These are phyloP conservation scores for Acrocephalus scirpaceus DNA, from an alignment of 2,797 vertebrate species.

Conservation along the genomic window DNA sequence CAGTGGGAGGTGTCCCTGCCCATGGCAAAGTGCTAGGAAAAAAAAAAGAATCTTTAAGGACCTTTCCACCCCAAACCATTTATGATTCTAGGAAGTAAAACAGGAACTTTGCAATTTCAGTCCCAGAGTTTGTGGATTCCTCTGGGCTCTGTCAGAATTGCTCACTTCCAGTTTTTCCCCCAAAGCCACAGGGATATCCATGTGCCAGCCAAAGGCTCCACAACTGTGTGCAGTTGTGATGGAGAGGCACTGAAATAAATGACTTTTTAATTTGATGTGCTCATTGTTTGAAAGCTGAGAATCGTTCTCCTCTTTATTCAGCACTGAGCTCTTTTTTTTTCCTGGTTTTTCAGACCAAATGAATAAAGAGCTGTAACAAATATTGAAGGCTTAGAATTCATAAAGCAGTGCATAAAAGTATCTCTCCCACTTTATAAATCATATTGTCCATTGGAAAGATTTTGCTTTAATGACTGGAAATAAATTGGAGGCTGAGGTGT, in stretches of 20 bases:
- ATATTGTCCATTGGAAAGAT: background rate
- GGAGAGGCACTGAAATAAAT: conserved; percentile 4
- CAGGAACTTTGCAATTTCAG: background rate
- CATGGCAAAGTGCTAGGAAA: background rate
- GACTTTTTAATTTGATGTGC: conserved; percentile 46
- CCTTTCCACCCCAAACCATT: background rate
- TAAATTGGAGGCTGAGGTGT: conserved; percentile 27
- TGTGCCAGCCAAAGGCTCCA: background rate
- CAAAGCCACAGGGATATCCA: background rate
- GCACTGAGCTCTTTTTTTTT: background rate
- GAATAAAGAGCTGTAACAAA: conserved; percentile 29
- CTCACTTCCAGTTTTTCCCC: background rate
- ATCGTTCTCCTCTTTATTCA: conserved; percentile 16
- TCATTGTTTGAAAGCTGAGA: conserved; percentile 39
- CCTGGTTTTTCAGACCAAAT: background rate
- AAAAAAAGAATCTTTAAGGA: background rate
- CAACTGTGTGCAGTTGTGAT: background rate
- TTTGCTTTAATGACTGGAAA: conserved; percentile 43
- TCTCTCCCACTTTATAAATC: conserved; percentile 21
- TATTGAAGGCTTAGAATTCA: conserved; percentile 43
- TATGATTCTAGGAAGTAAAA: background rate
- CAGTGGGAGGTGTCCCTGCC: fast-evolving
- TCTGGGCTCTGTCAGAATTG: background rate
- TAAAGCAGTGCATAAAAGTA: background rate
- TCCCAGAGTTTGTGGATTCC: background rate